Evolutionary conservation across 1,140 invertebrate species (phyloP).

Genomic region (Lerema accius): DNA sequence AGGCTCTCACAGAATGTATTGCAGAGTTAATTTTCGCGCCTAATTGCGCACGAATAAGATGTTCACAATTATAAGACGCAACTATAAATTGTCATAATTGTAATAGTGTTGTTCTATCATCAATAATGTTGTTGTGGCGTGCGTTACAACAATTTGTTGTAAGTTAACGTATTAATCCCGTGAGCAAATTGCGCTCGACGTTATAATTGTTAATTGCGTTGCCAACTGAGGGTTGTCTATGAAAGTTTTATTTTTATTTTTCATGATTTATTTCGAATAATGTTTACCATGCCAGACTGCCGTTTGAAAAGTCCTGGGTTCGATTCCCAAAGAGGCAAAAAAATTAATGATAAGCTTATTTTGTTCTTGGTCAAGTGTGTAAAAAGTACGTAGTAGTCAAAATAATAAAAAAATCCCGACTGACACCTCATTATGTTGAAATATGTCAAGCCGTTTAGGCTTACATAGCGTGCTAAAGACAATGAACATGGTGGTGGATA

Average conservation of each 20-base stretch:
- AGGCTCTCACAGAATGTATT: neutral
- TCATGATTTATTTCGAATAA: too few species aligned
- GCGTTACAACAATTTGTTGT: slow-evolving; percentile 26
- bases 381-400: too few species aligned
- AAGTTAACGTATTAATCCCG: slow-evolving; percentile 10
- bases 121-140: slow-evolving; percentile 32
- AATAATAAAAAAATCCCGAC: too few species aligned
- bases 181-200: slow-evolving; percentile 3
- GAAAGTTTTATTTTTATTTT: slow-evolving; percentile 11
- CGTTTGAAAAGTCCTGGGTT: too few species aligned
- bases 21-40: slow-evolving; percentile 13
- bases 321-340: too few species aligned
- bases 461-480: too few species aligned
- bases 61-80: slow-evolving; percentile 13
- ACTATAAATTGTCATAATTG: slow-evolving; percentile 19
- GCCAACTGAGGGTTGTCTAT: neutral
- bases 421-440: too few species aligned
- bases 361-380: too few species aligned
- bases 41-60: slow-evolving; percentile 22
- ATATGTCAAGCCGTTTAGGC: too few species aligned
- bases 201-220: slow-evolving; percentile 24
- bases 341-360: too few species aligned
- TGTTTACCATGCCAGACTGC: too few species aligned
- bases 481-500: too few species aligned
- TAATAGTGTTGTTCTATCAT: slow-evolving; percentile 24